Base-by-base conservation (phyloP, 2,113 vertebrate species). In the Pomatorhinus ruficollis region DNA sequence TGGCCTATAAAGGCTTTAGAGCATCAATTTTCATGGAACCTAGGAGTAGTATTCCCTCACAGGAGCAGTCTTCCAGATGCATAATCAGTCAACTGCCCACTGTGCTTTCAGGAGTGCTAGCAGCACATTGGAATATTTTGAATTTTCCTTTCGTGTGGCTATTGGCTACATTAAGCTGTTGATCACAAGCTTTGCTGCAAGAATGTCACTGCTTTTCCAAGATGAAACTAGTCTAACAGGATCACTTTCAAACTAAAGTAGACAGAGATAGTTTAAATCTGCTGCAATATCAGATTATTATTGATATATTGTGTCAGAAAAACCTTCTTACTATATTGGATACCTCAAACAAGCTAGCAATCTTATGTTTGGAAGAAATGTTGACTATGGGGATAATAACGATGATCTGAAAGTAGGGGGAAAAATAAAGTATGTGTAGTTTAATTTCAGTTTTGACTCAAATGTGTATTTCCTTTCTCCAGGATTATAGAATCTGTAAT, bases 141-240 rank as follows among this genome's bases (percentile, higher is more conserved):
- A 42, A 3, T 74, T 79, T 69, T 78, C 45, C 17, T 6, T 78
- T 78, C 3, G 6, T 7, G 7, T 49, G 24, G 16, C 22, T 53
- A 0, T 40, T 61, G 4, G 12, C 11, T 70, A 5, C 0, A 0
- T 21, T 74, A 50, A 28, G 22, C 31, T 57, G 22, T 53, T 27
- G 11, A 19, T 54, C 3, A 2, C 12, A 19, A 19, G 13, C 3
- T 56, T 88, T 75, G 4, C 45, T 5, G 6, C 33, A 17, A 24
- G 18, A 31, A n/a, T 37, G 15, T 31, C 30, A 17, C 18, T 42
- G 27, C 5, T 77, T 49, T 80, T 64, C 37, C 9, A 31, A 30
- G 27, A 39, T 33, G 6, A 24, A 28, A 5, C 33, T 19, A 23
- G 7, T 44, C 6, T 44, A 78, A 44, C 4, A 30, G 16, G 12